Evolutionary conservation across 2,113 vertebrate species (phyloP).

Genomic region (Microtus pennsylvanicus): DNA sequence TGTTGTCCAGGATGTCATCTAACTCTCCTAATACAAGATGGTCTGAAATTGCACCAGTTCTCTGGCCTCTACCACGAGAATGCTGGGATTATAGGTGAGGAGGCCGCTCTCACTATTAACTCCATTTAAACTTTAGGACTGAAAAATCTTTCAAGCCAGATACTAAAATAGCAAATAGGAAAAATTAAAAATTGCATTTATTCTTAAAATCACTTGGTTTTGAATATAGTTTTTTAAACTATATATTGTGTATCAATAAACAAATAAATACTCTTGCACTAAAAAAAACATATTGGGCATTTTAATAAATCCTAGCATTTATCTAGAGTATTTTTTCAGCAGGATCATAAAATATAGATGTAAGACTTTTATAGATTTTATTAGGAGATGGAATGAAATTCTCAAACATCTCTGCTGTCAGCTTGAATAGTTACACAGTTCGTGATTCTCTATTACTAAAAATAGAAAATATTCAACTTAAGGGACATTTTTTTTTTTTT

Average conservation of each 20-base stretch:
- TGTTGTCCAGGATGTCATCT: background rate
- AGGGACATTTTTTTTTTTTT: background rate
- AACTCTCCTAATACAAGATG: background rate
- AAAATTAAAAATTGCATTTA: conserved; percentile 67
- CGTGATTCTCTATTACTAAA: conserved; percentile 66
- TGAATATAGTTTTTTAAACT: background rate
- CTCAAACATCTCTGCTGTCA: conserved; percentile 37
- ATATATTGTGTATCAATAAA: conserved; percentile 37
- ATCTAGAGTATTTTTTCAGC: background rate
- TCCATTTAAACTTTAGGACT: background rate
- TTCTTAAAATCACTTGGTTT: conserved; percentile 21
- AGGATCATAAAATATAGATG: background rate
- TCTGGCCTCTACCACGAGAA: background rate
- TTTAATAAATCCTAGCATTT: background rate
- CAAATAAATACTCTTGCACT: conserved; percentile 47
- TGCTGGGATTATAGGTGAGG: background rate
- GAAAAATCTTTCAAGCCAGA: background rate
- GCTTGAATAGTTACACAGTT: conserved; percentile 55
- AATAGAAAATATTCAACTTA: conserved; percentile 63
- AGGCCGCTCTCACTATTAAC: background rate
- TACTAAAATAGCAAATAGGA: conserved; percentile 45
- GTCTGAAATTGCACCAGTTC: background rate
- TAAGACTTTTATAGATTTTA: conserved; percentile 50
- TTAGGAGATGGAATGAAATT: conserved; percentile 76
- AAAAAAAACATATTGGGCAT: conserved; percentile 35